Evolutionary conservation across 2,113 vertebrate species (phyloP).

Genomic region (Eulemur macaco): DNA sequence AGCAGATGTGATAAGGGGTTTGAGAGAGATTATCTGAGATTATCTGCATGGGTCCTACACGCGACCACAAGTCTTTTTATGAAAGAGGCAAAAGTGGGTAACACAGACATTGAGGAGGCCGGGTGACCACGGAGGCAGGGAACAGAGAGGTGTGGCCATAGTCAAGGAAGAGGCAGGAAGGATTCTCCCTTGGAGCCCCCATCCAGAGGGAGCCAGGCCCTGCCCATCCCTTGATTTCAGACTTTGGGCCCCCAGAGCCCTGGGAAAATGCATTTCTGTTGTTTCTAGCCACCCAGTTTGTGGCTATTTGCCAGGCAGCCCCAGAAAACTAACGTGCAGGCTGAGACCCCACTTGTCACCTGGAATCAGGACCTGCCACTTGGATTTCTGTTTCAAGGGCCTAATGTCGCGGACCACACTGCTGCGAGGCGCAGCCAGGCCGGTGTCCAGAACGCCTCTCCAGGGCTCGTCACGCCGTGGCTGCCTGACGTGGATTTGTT

Average conservation of each 20-base stretch:
- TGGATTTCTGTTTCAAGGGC: background rate
- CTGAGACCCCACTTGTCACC: background rate
- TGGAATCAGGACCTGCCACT: too few relatives aligned
- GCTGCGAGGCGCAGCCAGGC: background rate
- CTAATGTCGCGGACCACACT: accelerated
- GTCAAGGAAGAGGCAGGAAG: background rate
- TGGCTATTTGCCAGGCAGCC: background rate
- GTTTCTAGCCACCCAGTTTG: background rate
- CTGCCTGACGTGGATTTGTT: accelerated
- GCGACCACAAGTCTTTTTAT: background rate
- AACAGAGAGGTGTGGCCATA: accelerated
- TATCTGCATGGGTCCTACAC: background rate
- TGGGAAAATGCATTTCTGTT: background rate
- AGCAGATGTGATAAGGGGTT: background rate
- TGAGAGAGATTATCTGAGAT: background rate
- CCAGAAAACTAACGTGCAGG: background rate
- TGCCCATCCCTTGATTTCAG: background rate
- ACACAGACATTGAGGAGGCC: background rate
- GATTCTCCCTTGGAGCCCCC: too few relatives aligned
- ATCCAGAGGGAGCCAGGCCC: accelerated
- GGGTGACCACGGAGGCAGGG: background rate
- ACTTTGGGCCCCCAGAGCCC: background rate
- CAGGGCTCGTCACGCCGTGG: accelerated
- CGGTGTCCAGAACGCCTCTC: background rate
- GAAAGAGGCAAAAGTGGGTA: background rate